Conservation (phyloP, 2,888 invertebrate genomes). For the Ophraella communa region DNA sequence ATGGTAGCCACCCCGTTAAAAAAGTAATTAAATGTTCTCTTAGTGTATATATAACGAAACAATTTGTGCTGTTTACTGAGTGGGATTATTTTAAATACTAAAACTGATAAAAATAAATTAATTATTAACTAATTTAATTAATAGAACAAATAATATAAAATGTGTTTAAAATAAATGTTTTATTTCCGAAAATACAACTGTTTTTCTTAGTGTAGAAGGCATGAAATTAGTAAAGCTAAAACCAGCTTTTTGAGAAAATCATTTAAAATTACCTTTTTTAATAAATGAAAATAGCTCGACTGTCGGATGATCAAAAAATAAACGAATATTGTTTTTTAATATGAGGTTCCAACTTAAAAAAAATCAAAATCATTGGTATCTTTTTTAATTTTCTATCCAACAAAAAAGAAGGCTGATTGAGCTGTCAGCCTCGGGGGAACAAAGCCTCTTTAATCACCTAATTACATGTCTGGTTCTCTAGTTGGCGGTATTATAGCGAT, state of each 20-base stretch:
- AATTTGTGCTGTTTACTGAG: too few relatives aligned
- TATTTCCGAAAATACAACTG: too few relatives aligned
- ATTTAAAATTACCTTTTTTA: slow-evolving; percentile 1
- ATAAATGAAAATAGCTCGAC: slow-evolving; percentile 20
- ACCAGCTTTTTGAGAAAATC: neutral
- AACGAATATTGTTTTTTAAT: slow-evolving; percentile 61
- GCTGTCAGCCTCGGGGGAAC: slow-evolving; percentile 59
- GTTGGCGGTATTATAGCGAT: slow-evolving; percentile 55
- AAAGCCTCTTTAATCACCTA: slow-evolving; percentile 60
- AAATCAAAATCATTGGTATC: slow-evolving; percentile 54
- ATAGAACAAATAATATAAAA: too few relatives aligned
- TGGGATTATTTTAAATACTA: too few relatives aligned
- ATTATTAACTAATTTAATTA: too few relatives aligned
- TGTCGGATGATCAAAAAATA: slow-evolving; percentile 51
- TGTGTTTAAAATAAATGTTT: too few relatives aligned
- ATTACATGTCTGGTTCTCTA: slow-evolving; percentile 58
- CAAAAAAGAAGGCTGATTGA: slow-evolving; percentile 59
- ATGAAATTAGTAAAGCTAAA: neutral
- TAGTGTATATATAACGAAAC: too few relatives aligned
- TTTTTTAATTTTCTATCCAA: slow-evolving; percentile 47
- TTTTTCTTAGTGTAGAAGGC: neutral
- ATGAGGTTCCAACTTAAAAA: slow-evolving; percentile 52
- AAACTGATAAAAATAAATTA: too few relatives aligned
- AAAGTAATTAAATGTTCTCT: too few relatives aligned
- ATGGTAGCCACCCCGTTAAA: too few relatives aligned